phyloP scores from a whole-genome alignment of 2,113 vertebrate genomes.

The Bombycilla garrulus region DNA sequence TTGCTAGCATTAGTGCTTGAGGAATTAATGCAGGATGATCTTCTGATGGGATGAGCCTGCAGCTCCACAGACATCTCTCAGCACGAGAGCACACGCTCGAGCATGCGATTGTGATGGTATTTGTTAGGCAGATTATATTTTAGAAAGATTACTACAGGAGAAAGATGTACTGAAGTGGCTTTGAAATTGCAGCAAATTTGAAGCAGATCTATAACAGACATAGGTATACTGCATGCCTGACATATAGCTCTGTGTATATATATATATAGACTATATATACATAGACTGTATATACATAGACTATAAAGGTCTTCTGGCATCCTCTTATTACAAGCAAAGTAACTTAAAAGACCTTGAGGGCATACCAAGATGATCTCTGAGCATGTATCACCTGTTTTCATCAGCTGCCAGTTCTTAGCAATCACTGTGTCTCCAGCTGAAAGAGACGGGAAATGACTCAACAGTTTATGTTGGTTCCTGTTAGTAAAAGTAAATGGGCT shows the following conservation, averaged over 20 bases:
- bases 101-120: not conserved
- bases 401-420: not conserved
- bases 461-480: not conserved
- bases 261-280: not conserved
- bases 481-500: not conserved
- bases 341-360: not conserved
- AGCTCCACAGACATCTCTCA: not conserved
- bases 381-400: not conserved
- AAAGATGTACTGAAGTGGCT: not conserved
- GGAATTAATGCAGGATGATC: conserved; percentile 33
- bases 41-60: not conserved
- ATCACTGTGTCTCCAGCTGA: not conserved
- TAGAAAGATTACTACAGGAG: not conserved
- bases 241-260: not conserved
- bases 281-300: not conserved
- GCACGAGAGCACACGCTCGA: not conserved
- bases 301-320: not conserved
- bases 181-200: not conserved
- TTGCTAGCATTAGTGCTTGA: conserved; percentile 10
- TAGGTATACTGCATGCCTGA: not conserved
- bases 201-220: not conserved
- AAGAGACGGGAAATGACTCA: not conserved
- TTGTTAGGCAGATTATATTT: not conserved
- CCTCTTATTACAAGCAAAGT: not conserved
- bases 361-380: not conserved